Evolutionary conservation across 2,113 vertebrate genomes (phyloP).

Genomic region (Corydoras maculifer): DNA sequence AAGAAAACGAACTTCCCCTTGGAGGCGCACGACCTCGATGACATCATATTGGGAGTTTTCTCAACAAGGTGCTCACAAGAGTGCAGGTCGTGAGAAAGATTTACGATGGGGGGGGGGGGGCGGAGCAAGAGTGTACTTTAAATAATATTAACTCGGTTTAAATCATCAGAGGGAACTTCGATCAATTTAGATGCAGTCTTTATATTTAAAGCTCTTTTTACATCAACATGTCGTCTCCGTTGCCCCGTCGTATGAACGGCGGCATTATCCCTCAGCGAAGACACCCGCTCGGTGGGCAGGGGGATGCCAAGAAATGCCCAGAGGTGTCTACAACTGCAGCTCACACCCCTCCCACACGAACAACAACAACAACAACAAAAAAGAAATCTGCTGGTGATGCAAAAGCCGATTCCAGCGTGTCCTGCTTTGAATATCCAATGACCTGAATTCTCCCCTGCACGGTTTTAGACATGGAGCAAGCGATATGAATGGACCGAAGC

Average conservation of each 20-base stretch:
- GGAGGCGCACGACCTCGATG: not conserved
- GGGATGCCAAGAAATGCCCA: no score
- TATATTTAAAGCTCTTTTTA: no score
- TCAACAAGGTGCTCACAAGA: not conserved
- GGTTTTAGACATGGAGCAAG: not conserved
- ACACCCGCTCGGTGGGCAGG: no score
- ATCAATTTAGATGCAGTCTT: no score
- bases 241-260: no score
- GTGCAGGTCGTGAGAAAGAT: no score
- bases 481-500: not conserved
- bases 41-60: not conserved
- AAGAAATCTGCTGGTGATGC: slow-evolving; percentile 41
- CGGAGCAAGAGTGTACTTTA: no score
- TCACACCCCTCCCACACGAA: not conserved
- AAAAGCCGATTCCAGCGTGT: slow-evolving; percentile 34
- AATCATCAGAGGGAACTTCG: no score
- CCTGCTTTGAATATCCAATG: slow-evolving; percentile 33
- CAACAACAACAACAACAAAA: not conserved
- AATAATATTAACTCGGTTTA: no score
- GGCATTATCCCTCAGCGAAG: no score
- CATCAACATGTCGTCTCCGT: no score
- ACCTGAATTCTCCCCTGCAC: not conserved
- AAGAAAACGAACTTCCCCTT: not conserved
- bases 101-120: no score
- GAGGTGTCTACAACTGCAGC: not conserved